phyloP scores from a whole-genome alignment of 2,113 vertebrate genomes.

The Litocranius walleri region DNA sequence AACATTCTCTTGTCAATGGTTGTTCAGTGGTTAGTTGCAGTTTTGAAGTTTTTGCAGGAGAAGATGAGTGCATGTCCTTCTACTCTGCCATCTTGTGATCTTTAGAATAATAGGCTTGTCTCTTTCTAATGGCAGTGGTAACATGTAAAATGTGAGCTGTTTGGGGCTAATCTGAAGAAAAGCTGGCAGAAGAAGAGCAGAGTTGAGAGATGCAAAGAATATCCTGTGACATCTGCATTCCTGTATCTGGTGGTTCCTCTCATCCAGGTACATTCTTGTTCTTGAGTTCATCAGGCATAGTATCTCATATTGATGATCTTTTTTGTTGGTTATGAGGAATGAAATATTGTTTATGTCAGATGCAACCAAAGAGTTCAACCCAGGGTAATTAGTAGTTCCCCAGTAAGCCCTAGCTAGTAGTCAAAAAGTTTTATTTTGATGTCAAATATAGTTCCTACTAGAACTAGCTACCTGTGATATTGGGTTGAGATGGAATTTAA shows the following conservation, averaged over 20 bases:
- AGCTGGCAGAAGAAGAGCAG: not conserved
- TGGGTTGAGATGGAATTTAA: not conserved
- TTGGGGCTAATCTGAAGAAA: not conserved
- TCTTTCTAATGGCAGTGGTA: not conserved
- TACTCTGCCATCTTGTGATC: not conserved
- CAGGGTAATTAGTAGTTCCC: not conserved
- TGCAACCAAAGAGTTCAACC: not conserved
- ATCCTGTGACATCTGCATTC: fast-evolving
- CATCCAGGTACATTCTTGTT: not conserved
- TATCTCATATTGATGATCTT: not conserved
- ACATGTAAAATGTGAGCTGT: not conserved
- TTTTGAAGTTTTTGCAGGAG: not conserved
- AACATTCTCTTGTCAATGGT: not conserved
- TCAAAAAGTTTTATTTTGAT: not conserved
- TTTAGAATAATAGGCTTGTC: not conserved
- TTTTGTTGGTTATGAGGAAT: not conserved
- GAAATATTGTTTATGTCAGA: not conserved
- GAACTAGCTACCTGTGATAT: not conserved
- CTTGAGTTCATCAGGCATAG: not conserved
- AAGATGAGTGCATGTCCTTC: not conserved
- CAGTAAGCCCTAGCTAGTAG: not conserved
- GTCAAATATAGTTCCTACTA: not conserved
- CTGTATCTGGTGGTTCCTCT: not conserved
- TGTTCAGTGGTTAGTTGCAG: not conserved
- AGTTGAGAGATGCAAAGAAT: not conserved